These are phyloP conservation scores for Malaclemys terrapin DNA, from an alignment of 2,113 vertebrate genomes.

Conservation along the genomic window DNA sequence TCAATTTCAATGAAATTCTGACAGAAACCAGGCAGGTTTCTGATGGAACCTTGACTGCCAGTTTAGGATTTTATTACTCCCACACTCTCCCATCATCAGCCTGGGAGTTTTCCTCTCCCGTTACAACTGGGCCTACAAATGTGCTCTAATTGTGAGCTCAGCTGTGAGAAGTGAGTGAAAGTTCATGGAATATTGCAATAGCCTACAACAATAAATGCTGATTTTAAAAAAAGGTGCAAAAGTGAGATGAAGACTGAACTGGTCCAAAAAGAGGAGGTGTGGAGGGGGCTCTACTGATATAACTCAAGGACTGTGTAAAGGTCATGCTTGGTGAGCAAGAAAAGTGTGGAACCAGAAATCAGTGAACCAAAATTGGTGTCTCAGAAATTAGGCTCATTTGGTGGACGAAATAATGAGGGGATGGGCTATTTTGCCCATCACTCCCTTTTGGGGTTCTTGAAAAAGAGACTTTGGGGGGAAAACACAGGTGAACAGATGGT, in stretches of 20 bases:
- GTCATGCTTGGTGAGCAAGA: not conserved
- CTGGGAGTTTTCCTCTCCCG: not conserved
- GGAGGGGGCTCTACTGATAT: not conserved
- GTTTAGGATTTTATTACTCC: not conserved
- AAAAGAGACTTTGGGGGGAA: not conserved
- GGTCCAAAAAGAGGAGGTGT: not conserved
- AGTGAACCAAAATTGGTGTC: not conserved
- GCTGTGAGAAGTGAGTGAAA: not conserved
- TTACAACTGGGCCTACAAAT: not conserved
- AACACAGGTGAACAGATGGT: not conserved
- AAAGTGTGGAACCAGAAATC: not conserved
- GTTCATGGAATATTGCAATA: not conserved
- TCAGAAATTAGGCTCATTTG: not conserved
- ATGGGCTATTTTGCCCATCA: not conserved
- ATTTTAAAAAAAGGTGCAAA: not conserved
- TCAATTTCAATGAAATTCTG: not conserved
- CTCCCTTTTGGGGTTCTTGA: not conserved
- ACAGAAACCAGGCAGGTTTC: not conserved
- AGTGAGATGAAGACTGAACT: not conserved
- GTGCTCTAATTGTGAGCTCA: not conserved
- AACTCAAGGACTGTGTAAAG: not conserved
- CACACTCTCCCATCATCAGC: no score
- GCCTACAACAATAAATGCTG: not conserved
- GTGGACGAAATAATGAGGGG: not conserved
- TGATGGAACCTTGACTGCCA: not conserved